Evolutionary conservation across 2,888 invertebrate species (phyloP), one percentile per base, ranked within the genome.

Genomic region (Agelastica alni): DNA sequence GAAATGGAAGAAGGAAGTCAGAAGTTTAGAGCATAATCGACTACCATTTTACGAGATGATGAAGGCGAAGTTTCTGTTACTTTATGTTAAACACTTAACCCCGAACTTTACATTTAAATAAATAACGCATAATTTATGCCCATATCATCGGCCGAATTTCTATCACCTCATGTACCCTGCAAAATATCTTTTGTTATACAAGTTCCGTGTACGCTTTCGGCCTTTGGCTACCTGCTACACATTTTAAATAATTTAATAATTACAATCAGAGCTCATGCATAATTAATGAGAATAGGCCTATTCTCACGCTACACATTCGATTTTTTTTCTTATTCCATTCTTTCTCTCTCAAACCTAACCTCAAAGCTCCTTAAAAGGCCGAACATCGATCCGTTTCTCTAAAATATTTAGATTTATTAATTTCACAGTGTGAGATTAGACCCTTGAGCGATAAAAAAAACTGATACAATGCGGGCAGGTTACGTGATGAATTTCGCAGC

Each of bases 361-460:
- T 53, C 46, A 26, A 48, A 41, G 14, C 45, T 22, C 32, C 26
- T 32, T 59, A 52, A 52, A 58, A 41, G 52, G 55, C 44, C 54
- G 52, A 39, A 53, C 56, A 53, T 59, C 36, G 16, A 56, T 49
- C 54, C 56, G 58, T 59, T 56, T 44, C 59, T 53, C 39, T 56
- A 59, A 68, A 69, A 69, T 69, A 69, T 69, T 69, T 69, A 68
- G 68, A 69, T 68, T 69, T 69, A 66, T 66, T 69, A 69, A 69
- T 69, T 69, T 69, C 69, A 69, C 69, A 68, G 62, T 65, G 58
- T 58, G 67, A 62, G 64, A 63, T 67, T 63, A 59, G 57, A 54
- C 54, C 61, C 48, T 52, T 26, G 17, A 47, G 53, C 39, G 18
- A 30, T 20, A 37, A 26, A 37, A 49, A 31, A 30, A 26, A 28